Conservation (phyloP, 2,113 vertebrate genomes). For the Amphilophus citrinellus region DNA sequence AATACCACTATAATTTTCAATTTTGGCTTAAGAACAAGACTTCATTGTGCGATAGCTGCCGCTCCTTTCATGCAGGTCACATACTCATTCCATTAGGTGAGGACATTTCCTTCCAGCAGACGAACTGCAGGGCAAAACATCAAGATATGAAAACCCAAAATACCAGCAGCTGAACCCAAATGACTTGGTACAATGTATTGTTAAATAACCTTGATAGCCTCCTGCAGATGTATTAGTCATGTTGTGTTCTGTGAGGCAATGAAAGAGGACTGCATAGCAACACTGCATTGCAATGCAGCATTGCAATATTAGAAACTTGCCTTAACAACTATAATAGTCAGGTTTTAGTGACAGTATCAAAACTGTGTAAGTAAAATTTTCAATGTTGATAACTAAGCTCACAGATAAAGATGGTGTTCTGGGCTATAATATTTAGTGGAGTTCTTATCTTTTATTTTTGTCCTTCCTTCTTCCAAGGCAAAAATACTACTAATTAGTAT, state of each 20-base stretch:
- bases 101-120: background rate
- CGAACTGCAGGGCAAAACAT: background rate
- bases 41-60: background rate
- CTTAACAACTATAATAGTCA: background rate
- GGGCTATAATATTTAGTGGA: background rate
- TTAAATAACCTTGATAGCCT: background rate
- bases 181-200: background rate
- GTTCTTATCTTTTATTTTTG: background rate
- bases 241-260: background rate
- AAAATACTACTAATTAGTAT: background rate
- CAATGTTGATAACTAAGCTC: background rate
- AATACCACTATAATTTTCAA: background rate
- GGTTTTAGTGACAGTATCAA: background rate
- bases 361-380: background rate
- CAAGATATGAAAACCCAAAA: background rate
- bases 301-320: background rate
- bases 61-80: background rate
- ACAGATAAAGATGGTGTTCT: background rate
- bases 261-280: background rate
- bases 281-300: background rate
- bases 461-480: background rate
- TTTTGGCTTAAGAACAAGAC: background rate
- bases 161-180: background rate
- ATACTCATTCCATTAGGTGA: background rate
- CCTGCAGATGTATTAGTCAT: background rate